Evolutionary conservation across 2,113 vertebrate genomes (phyloP).

Genomic region (Neodontobutis hainanensis): DNA sequence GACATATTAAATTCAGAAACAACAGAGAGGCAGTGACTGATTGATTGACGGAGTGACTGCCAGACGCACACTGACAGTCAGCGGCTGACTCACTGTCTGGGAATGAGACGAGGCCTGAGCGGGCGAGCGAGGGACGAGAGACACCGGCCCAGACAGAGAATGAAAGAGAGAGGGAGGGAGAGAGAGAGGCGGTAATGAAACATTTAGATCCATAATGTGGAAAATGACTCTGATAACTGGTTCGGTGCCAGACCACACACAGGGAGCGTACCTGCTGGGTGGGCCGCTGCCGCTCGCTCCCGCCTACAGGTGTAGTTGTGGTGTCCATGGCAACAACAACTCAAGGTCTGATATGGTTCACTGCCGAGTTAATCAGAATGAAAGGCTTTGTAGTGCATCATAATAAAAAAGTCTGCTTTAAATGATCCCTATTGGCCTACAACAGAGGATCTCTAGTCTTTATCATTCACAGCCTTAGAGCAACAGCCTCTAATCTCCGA

Average conservation of each 20-base stretch:
- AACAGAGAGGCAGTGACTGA: conserved; percentile 22
- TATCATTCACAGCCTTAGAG: too few relatives aligned
- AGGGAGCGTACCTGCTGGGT: conserved; percentile 70
- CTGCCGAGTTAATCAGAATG: neutral
- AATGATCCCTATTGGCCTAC: too few relatives aligned
- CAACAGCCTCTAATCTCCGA: too few relatives aligned
- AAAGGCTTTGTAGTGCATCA: conserved; percentile 1
- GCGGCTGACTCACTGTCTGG: conserved; percentile 67
- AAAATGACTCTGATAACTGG: conserved; percentile 72
- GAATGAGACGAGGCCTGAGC: conserved; percentile 51
- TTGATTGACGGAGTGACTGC: conserved; percentile 36
- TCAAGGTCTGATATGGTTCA: conserved; percentile 11
- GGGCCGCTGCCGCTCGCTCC: conserved; percentile 54
- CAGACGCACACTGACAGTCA: conserved; percentile 45
- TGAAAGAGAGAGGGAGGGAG: conserved; percentile 21
- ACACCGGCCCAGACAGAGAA: neutral
- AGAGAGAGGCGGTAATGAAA: conserved; percentile 47
- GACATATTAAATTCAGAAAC: neutral
- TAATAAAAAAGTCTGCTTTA: neutral
- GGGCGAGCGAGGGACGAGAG: conserved; percentile 12
- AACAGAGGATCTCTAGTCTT: too few relatives aligned
- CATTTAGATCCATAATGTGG: conserved; percentile 55
- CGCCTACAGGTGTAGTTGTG: conserved; percentile 57
- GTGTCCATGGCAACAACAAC: conserved; percentile 33
- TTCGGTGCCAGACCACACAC: conserved; percentile 75